A percentile compares a stretch with the other conserved stretches of the same genome.
Evolutionary conservation across 2,113 vertebrate species (phyloP).

Genomic region (Mus musculus): GRCm39 chr6:86687001-86687500

Average conservation of each 20-base stretch:
- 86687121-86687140: too few species aligned
- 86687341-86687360: neutral
- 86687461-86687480: slow-evolving; percentile 55
- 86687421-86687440: neutral
- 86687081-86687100: neutral
- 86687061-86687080: slow-evolving; percentile 54
- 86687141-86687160: neutral
- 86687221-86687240: neutral
- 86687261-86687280: slow-evolving; percentile 16
- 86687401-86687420: slow-evolving; percentile 3
- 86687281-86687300: slow-evolving; percentile 6
- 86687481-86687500: slow-evolving; percentile 87
- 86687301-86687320: neutral
- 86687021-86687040: slow-evolving; percentile 12
- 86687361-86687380: slow-evolving; percentile 32
- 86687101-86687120: neutral
- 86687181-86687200: neutral
- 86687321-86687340: slow-evolving; percentile 13
- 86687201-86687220: neutral
- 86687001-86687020: slow-evolving; percentile 8
- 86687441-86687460: slow-evolving; percentile 52
- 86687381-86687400: slow-evolving; percentile 26
- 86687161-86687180: neutral
- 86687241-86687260: slow-evolving; percentile 1
- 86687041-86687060: slow-evolving; percentile 13